Base-by-base conservation (phyloP, 2,888 invertebrate genomes). In the Dysmachus trigonus region DNA sequence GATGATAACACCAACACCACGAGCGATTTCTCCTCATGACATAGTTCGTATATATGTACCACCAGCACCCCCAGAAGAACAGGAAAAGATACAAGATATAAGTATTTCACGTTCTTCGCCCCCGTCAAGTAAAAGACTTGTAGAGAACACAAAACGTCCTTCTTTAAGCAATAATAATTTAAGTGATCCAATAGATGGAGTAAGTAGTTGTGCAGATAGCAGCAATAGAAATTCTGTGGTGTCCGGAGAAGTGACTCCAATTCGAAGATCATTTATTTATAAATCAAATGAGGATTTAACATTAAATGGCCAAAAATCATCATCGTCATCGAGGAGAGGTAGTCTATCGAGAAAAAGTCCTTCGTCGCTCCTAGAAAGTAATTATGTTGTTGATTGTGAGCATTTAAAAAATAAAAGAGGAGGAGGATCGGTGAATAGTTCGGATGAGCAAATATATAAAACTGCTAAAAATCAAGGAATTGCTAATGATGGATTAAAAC, bases 1-100 rank as follows among this genome's bases (percentile, higher is more conserved):
- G 87, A 88, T 88, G 87, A 88, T 88, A 84, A 88, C 88, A 41
- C 88, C 88, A 85, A 88, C 89, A 77, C 88, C 88, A 33, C 77
- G 88, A 85, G 88, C 88, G 27, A 89, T 89, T 33, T 88, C 89
- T 15, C 88, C 88, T 31, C 88, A 88, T 62, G 89, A 89, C 81
- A 88, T 89, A 86, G 88, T 89, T 30, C 87, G 89, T 30, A 89
- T 89, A 31, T 89, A 89, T 85, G 88, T 89, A 8, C 89, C 89
- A 27, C 86, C 88, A 53, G 86, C 88, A 62, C 87, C 88, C 5
- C 85, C 87, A 41, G 87, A 87, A 33, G 88, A 88, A 81, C 18
- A 74, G 22, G 76, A 51, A 38, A 71, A 38, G 27, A 72, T 27
- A 6, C 72, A 71, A n/a, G 72, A 72, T 53, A 0, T 0, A 41